Conservation (phyloP, 2,113 vertebrate species). For the Sapajus apella region DNA sequence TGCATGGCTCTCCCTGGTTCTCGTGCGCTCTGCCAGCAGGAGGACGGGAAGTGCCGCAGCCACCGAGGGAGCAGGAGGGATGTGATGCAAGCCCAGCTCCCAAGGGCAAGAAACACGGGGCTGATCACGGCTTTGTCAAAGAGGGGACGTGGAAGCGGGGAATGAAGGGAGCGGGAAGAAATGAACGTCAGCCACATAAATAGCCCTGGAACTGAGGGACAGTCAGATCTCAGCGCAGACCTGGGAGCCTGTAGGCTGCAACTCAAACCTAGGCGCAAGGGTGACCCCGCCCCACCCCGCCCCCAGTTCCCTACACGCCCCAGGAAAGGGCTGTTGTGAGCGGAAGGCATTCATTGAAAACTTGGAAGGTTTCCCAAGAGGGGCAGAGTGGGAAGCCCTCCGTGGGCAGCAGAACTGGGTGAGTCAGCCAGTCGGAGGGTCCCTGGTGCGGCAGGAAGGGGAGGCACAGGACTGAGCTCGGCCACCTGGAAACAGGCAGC, state of each 20-base stretch:
- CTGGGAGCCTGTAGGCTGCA: not conserved
- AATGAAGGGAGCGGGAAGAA: not conserved
- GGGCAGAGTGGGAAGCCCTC: not conserved
- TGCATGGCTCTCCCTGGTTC: not conserved
- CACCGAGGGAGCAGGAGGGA: not conserved
- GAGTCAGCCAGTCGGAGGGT: not conserved
- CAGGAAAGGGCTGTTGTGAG: not conserved
- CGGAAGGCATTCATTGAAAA: not conserved
- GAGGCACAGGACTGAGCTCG: not conserved
- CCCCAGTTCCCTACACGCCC: fast-evolving
- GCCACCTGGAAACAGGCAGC: not conserved
- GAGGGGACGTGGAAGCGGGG: fast-evolving
- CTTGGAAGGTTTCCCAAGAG: not conserved
- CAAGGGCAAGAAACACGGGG: not conserved
- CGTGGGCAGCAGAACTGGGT: not conserved
- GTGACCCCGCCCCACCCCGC: fast-evolving
- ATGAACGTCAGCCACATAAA: not conserved
- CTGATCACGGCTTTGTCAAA: not conserved
- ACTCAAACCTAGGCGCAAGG: not conserved
- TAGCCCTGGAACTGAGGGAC: not conserved
- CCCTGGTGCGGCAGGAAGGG: not conserved
- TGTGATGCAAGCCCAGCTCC: not conserved
- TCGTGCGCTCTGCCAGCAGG: too few relatives aligned
- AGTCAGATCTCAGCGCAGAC: not conserved
- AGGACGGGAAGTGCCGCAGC: fast-evolving